Evolutionary conservation across 2,888 invertebrate species (phyloP).

Genomic region (Eupelmus urozonus): DNA sequence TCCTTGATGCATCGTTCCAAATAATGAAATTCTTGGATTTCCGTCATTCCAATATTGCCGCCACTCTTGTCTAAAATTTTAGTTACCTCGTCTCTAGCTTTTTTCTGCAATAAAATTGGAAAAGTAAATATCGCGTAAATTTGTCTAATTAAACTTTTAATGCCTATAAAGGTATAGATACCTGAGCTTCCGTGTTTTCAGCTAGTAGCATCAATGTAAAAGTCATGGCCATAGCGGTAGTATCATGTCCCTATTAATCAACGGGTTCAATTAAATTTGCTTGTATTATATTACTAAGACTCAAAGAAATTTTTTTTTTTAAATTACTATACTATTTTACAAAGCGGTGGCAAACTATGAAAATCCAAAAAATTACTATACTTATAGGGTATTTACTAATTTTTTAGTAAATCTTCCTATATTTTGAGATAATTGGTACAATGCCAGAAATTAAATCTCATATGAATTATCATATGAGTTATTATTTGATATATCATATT

Average conservation of each 20-base stretch:
- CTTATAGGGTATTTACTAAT: no score
- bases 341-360: no score
- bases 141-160: background rate
- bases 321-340: no score
- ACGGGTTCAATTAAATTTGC: no score
- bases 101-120: slow-evolving; percentile 55
- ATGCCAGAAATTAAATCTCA: no score
- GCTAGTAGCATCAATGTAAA: slow-evolving; percentile 79
- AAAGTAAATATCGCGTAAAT: background rate
- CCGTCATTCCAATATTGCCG: slow-evolving; percentile 78
- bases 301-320: no score
- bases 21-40: slow-evolving; percentile 82
- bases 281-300: no score
- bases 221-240: slow-evolving; percentile 80
- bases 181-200: slow-evolving; percentile 75
- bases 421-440: no score
- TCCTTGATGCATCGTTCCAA: slow-evolving; percentile 86
- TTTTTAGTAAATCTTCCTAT: no score
- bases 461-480: no score
- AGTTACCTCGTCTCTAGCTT: slow-evolving; percentile 66
- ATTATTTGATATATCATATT: no score
- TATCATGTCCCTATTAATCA: slow-evolving; percentile 81
- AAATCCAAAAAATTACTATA: no score
- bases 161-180: slow-evolving; percentile 42
- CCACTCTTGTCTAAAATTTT: slow-evolving; percentile 78